Evolutionary conservation across 2,888 invertebrate genomes (phyloP), one percentile per base, ranked within the genome.

Genomic region (Leptinotarsa juncta): DNA sequence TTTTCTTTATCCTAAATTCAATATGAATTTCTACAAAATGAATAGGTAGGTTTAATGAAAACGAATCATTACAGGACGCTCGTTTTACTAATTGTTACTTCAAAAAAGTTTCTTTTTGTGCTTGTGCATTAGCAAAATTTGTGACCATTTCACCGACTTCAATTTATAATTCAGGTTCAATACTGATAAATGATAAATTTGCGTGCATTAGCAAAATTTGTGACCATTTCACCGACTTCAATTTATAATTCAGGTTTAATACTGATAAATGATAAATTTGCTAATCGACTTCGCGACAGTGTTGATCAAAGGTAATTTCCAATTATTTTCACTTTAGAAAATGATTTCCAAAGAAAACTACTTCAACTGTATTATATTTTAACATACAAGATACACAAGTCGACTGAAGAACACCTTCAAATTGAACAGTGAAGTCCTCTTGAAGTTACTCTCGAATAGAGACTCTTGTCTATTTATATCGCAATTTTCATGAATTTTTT

Each of bases 301-400:
- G 62, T n/a, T 62, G 18, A 26, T 26, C 23, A 16, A 23, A 65
- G 26, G 23, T 20, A 20, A 26, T 65, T 65, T 26, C 26, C 23
- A 65, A 18, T 20, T 65, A 20, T 65, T 65, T n/a, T 65, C 12
- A 26, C 12, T 65, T 65, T 26, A 12, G 10, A 65, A 65, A 65
- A 65, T 5, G 65, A 65, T 7, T 32, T 32, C 26, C 26, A 5
- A 32, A 32, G 26, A 32, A 32, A 32, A 32, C 26, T 32, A 32
- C 26, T 32, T 32, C 5, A 5, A 32, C 26, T 32, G 26, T 32
- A 32, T 32, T 32, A 32, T 32, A 5, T 32, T 32, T 32, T 32
- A 32, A 32, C 26, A 32, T 5, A 32, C 5, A 32, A 32, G 26
- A 32, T 32, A 32, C 26, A 32, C 26, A 32, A 32, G 26, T 5